Base-by-base conservation (phyloP, 2,797 vertebrate genomes). In the Phoxinus dragarum region DNA sequence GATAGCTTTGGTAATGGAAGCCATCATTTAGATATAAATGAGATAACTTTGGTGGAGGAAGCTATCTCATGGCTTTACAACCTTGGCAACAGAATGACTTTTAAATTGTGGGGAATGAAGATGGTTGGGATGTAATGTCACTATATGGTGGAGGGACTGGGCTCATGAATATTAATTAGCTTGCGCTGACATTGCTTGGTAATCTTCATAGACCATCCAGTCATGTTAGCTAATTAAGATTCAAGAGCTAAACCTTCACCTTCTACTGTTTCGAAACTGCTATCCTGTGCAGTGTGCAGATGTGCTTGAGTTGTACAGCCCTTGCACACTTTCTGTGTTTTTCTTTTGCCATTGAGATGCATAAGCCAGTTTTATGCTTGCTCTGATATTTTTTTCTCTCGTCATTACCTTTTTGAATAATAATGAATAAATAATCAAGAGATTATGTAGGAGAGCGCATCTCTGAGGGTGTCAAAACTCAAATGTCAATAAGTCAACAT, bases 241-340 rank as follows among this genome's bases (percentile, higher is more conserved):
- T 74, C 72, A 52, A 74, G 72, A 74, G 72, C 72, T 34, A 47
- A 52, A 34, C 44, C 27, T 74, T 74, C 44, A 49, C 71, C 71
- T 74, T 74, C 44, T 52, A 52, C 72, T 52, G 27, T 74, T 74
- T 9, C 5, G 0, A 52, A 74, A 49, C 52, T 49, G 44, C 16
- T 49, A 52, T 34, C 44, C 71, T 49, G 27, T 74, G 71, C 38
- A 69, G 21, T 42, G 67, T 69, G 67, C 27, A 34, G 16, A 49
- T 44, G 11, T n/a, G 67, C 19, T 69, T 21, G 6, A 34, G n/a
- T 71, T n/a, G 40, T 34, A 73, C 42, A 31, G n/a, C n/a, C n/a
- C 71, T 31, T 72, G 42, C 69, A 49, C 12, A 19, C 44, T 31
- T 73, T 49, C n/a, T 49, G 42, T 16, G 42, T n/a, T 73, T 47